Evolutionary conservation across 2,797 vertebrate species (phyloP), one percentile per base, ranked within the genome.

Genomic region (Syngnathus acus): DNA sequence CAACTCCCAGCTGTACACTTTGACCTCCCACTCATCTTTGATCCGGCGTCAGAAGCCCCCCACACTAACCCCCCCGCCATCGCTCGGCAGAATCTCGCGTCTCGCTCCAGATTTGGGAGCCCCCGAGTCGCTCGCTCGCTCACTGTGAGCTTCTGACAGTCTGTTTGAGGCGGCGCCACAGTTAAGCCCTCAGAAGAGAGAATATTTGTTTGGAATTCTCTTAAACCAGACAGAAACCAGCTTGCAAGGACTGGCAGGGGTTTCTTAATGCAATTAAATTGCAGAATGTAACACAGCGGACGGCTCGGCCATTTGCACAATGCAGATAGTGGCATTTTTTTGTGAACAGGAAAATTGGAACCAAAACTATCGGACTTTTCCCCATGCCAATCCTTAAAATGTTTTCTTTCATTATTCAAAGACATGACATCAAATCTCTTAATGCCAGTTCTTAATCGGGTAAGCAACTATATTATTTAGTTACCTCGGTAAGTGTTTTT

Each of bases 1-100:
- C 17, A 42, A 37, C 76, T 74, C 82, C 81, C 86, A 87, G 84
- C 84, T 88, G 85, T 84, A 88, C 83, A 87, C 88, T 88, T 85
- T 90, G 89, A 89, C 86, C 86, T 72, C 77, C 78, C 73, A 66
- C 82, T 82, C 79, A 74, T 87, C 84, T 90, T 86, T 89, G 90
- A 91, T 89, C 81, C 75, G 19, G 83, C 84, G 88, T 89, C 86
- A 89, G 42, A 79, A 86, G 81, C 82, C 74, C 81, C 70, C 67
- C 64, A 3, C 26, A 32, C 26, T 32, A 32, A 32, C 26, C 83
- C 77, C 80, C 78, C 65, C 69, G 76, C 79, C 67, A 65, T 82
- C 79, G 69, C 82, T 88, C 81, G 76, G 73, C 78, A 84, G 13
- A 81, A 73, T 82, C 66, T 81, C 82, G 73, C 78, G 81, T 84